Percentiles rank a stretch among this genome's conserved stretches.
Evolutionary conservation across 2,888 invertebrate genomes (phyloP).

Genomic region (Nezara viridula): DNA sequence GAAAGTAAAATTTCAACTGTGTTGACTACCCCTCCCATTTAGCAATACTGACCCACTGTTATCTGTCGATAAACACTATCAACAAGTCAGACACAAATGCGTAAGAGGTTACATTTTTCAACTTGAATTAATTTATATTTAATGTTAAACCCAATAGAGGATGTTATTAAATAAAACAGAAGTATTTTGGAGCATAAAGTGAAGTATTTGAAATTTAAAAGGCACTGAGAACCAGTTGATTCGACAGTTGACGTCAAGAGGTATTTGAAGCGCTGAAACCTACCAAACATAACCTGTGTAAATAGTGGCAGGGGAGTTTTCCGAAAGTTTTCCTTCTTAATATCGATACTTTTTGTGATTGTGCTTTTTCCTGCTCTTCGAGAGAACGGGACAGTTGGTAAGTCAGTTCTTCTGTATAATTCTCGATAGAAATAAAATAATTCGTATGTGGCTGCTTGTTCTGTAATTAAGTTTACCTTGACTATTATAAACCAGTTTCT

Average conservation of each 20-base stretch:
- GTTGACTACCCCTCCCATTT: slow-evolving; percentile 39
- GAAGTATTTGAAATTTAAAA: slow-evolving; percentile 15
- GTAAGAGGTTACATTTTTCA: background rate
- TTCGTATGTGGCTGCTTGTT: background rate
- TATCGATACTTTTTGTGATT: background rate
- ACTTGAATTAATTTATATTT: background rate
- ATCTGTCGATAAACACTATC: background rate
- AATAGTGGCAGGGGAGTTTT: slow-evolving; percentile 25
- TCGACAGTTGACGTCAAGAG: slow-evolving; percentile 52
- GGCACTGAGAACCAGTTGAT: slow-evolving; percentile 58
- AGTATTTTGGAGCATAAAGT: background rate
- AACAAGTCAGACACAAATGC: background rate
- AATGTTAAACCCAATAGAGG: background rate
- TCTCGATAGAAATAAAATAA: background rate
- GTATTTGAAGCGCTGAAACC: slow-evolving; percentile 55
- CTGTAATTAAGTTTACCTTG: slow-evolving; percentile 15
- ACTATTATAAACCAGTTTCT: slow-evolving; percentile 30
- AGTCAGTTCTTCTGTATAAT: background rate
- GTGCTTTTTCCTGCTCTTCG: background rate
- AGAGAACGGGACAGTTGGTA: background rate
- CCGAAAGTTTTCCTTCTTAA: background rate
- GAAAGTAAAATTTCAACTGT: slow-evolving; percentile 26
- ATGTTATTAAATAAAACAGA: background rate
- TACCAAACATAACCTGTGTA: slow-evolving; percentile 57
- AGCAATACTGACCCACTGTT: slow-evolving; percentile 16